A percentile compares a stretch with the other conserved stretches of the same genome.
Evolutionary conservation across 2,113 vertebrate genomes (phyloP).

Genomic region (Peromyscus leucopus): DNA sequence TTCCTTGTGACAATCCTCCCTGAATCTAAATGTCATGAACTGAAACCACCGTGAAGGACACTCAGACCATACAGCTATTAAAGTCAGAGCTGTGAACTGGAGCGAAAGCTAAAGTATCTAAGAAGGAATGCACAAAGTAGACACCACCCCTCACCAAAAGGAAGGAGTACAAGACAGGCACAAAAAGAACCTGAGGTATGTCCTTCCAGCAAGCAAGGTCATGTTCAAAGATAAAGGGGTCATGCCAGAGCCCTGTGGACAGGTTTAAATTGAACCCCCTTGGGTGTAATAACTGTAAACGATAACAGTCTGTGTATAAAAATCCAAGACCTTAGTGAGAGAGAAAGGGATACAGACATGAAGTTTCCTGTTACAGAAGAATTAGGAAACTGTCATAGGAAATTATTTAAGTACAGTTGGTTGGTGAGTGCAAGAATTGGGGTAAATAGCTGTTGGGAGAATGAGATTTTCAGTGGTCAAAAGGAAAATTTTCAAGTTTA

Average conservation of each 20-base stretch:
- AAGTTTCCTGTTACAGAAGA: neutral
- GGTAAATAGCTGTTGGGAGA: neutral
- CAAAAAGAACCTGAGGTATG: neutral
- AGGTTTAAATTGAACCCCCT: neutral
- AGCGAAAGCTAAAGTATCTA: neutral
- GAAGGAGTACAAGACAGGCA: neutral
- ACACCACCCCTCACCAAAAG: neutral
- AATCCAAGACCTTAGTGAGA: neutral
- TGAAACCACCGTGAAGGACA: constrained; percentile 25
- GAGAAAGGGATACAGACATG: neutral
- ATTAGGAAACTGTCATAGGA: neutral
- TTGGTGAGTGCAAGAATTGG: neutral
- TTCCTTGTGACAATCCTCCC: constrained; percentile 12
- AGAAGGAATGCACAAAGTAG: neutral
- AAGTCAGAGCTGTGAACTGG: neutral
- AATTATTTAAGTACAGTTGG: neutral
- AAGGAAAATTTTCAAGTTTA: neutral
- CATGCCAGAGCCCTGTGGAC: neutral
- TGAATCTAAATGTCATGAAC: neutral
- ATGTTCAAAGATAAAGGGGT: neutral
- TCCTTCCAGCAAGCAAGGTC: neutral
- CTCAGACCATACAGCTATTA: neutral
- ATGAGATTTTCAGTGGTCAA: neutral
- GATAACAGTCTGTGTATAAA: neutral
- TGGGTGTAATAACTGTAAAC: neutral